Evolutionary conservation across 2,888 invertebrate species (phyloP).

Genomic region (Drosophila rubida): DNA sequence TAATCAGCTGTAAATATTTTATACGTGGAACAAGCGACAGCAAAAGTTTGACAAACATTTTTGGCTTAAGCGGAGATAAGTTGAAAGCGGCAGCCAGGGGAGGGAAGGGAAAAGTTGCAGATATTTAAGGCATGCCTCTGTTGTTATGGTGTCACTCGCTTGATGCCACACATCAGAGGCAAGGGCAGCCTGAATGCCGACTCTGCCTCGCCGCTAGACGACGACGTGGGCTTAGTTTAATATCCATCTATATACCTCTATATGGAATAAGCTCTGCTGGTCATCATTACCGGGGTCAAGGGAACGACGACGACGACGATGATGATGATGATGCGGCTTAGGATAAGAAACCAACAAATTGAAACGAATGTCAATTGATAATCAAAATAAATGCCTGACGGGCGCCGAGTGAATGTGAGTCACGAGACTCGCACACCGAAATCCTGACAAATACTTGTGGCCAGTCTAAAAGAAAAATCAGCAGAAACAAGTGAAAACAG

Average conservation of each 20-base stretch:
- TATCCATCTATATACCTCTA: constrained; percentile 11
- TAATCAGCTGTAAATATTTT: constrained; percentile 76
- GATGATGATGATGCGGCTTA: constrained; percentile 59
- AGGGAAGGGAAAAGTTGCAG: constrained; percentile 2
- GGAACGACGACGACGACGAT: constrained; percentile 10
- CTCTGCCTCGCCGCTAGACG: constrained; percentile 2
- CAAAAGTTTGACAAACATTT: constrained; percentile 49
- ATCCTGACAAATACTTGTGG: constrained; percentile 46
- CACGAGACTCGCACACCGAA: constrained; percentile 8
- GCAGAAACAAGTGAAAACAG: background rate
- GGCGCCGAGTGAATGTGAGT: constrained; percentile 17
- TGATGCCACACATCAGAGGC: constrained; percentile 43
- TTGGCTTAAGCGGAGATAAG: constrained; percentile 15
- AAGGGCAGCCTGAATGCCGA: constrained; percentile 33
- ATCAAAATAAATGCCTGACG: constrained; percentile 84
- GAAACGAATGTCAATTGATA: constrained; percentile 84
- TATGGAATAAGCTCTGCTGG: constrained; percentile 50
- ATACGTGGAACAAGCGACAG: constrained; percentile 58
- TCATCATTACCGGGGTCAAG: constrained; percentile 59
- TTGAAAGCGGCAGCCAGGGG: background rate
- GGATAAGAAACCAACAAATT: constrained; percentile 81
- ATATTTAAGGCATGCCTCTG: constrained; percentile 46
- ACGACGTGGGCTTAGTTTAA: constrained; percentile 50
- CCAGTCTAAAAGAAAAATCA: background rate
- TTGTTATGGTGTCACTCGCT: constrained; percentile 21